Evolutionary conservation across 2,113 vertebrate genomes (phyloP).

Genomic region (Choloepus hoffmanni): DNA sequence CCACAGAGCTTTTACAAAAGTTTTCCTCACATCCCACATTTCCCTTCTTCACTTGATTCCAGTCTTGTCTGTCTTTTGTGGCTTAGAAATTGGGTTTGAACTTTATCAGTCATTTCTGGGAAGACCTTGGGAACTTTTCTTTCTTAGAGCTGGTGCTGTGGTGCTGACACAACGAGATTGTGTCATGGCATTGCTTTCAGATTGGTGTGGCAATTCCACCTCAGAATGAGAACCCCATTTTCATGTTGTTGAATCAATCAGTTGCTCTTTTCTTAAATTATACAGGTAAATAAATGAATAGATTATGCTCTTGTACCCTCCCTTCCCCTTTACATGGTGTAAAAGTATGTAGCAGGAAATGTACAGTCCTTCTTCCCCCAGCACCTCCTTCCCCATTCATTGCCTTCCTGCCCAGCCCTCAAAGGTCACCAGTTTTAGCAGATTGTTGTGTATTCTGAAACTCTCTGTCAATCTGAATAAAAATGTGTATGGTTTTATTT

Average conservation of each 20-base stretch:
- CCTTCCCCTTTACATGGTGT: neutral
- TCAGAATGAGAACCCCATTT: neutral
- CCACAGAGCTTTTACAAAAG: neutral
- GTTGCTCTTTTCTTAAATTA: neutral
- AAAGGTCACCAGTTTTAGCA: neutral
- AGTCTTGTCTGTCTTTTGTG: neutral
- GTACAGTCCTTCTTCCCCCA: neutral
- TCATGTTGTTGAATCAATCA: neutral
- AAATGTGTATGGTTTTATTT: neutral
- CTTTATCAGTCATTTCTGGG: neutral
- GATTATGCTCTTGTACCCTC: neutral
- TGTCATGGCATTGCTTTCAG: neutral
- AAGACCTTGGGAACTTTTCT: neutral
- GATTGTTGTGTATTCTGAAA: neutral
- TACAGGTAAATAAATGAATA: neutral
- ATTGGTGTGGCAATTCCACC: neutral
- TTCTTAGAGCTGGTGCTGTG: neutral
- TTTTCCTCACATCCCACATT: fast-evolving
- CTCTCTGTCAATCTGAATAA: neutral
- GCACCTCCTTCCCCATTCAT: neutral
- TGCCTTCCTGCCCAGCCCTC: neutral
- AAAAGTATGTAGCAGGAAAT: neutral
- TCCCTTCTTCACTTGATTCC: neutral
- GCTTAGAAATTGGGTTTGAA: neutral
- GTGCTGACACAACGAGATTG: neutral